Percentiles rank a stretch among this genome's conserved stretches.
Evolutionary conservation across 2,888 invertebrate species (phyloP).

Genomic region (Zaprionus lineosus): DNA sequence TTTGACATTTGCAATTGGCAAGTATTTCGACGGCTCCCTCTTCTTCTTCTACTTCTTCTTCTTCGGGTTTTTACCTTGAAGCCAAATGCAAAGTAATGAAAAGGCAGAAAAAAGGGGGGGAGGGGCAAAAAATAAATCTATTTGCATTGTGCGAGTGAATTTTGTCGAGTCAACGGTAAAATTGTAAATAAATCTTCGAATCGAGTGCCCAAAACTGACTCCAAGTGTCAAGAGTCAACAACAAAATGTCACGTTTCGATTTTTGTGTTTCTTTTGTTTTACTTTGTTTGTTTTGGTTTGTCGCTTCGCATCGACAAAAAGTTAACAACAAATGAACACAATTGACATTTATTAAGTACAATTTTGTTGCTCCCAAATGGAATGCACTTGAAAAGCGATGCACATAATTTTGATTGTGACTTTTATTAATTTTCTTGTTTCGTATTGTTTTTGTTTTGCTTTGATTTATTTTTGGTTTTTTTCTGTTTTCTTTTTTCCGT

Average conservation of each 20-base stretch:
- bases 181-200: conserved; percentile 58
- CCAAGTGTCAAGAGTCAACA: conserved; percentile 77
- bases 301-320: conserved; percentile 26
- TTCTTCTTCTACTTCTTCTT: conserved; percentile 30
- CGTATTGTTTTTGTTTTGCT: background rate
- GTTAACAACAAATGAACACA: conserved; percentile 15
- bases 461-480: conserved; percentile 3
- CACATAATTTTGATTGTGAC: conserved; percentile 18
- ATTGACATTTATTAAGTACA: conserved; percentile 72
- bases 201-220: conserved; percentile 58
- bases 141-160: conserved; percentile 52
- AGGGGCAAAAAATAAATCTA: conserved; percentile 12
- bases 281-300: conserved; percentile 14
- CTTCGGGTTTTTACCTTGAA: background rate
- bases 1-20: conserved; percentile 66
- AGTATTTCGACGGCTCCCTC: too few species aligned
- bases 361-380: conserved; percentile 19
- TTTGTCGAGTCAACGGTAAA: conserved; percentile 48
- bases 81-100: conserved; percentile 26
- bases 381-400: conserved; percentile 56
- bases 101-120: conserved; percentile 11
- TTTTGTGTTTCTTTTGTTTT: conserved; percentile 53
- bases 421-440: background rate
- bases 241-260: conserved; percentile 74
- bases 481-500: too few species aligned